Percentiles rank a stretch among this genome's conserved stretches.
Evolutionary conservation across 2,797 vertebrate genomes (phyloP).

Genomic region (Pachyuromys duprasi): DNA sequence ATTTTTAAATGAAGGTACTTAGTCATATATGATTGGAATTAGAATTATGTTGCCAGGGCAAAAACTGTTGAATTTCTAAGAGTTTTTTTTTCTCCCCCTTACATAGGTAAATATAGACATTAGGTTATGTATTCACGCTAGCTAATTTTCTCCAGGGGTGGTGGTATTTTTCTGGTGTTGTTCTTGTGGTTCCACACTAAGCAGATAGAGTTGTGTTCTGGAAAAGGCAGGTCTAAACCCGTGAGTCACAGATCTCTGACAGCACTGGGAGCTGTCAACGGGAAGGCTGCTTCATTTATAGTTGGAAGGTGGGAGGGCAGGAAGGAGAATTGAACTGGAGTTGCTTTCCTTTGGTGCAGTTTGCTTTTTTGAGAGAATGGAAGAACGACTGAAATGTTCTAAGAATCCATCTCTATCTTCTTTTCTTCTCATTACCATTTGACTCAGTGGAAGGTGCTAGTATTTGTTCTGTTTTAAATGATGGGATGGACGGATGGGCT

Average conservation of each 20-base stretch:
- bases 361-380: conserved; percentile 59
- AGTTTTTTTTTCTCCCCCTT: conserved; percentile 53
- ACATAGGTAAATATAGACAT: conserved; percentile 49
- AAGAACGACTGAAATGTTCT: conserved; percentile 10
- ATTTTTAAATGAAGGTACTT: conserved; percentile 85
- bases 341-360: background rate
- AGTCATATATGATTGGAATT: conserved; percentile 65
- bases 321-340: conserved; percentile 27
- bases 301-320: conserved; percentile 65
- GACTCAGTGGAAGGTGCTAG: background rate
- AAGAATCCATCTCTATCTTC: conserved; percentile 21
- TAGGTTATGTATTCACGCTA: conserved; percentile 3
- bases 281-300: conserved; percentile 69
- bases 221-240: conserved; percentile 20
- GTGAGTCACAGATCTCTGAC: conserved; percentile 42
- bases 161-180: conserved; percentile 3
- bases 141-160: conserved; percentile 45
- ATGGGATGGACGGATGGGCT: background rate
- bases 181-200: conserved; percentile 26
- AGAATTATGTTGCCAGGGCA: conserved; percentile 46
- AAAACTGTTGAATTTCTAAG: conserved; percentile 66
- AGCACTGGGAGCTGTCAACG: conserved; percentile 46
- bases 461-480: conserved; percentile 53
- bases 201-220: conserved; percentile 45
- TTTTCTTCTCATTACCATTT: conserved; percentile 6